Evolutionary conservation across 2,797 vertebrate species (phyloP).

Genomic region (Xyrichtys novacula): DNA sequence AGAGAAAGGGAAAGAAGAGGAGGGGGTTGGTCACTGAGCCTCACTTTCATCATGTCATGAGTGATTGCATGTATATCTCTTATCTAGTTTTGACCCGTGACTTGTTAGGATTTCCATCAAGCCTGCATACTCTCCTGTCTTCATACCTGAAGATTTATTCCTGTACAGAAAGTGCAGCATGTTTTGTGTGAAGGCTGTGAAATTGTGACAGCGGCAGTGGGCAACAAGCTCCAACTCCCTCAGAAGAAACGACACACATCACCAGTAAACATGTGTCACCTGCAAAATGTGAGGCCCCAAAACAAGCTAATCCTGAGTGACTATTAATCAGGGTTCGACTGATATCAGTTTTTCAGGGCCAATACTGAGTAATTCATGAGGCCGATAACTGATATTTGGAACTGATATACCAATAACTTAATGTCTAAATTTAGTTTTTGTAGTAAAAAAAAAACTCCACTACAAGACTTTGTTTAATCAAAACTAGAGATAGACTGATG

Average conservation of each 20-base stretch:
- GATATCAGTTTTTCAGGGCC: too few relatives aligned
- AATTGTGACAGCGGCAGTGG: background rate
- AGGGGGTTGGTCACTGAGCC: slow-evolving; percentile 1
- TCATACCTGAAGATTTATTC: background rate
- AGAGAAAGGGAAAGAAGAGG: slow-evolving; percentile 1
- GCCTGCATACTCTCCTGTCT: background rate
- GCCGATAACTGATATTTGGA: too few relatives aligned
- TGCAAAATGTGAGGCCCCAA: background rate
- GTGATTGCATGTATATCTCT: slow-evolving; percentile 1
- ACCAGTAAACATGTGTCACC: too few relatives aligned
- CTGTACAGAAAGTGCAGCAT: background rate
- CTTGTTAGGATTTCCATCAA: slow-evolving; percentile 3
- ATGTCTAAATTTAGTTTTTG: too few relatives aligned
- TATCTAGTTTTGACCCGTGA: slow-evolving; percentile 16
- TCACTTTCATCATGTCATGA: slow-evolving; percentile 14
- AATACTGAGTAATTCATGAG: too few relatives aligned
- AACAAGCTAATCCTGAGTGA: too few relatives aligned
- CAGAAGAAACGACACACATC: background rate
- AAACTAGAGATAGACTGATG: too few relatives aligned
- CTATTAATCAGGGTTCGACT: too few relatives aligned
- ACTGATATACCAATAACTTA: too few relatives aligned
- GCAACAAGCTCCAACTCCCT: background rate
- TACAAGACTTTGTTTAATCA: too few relatives aligned
- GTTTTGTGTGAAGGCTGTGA: background rate
- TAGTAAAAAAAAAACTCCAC: too few relatives aligned